These are phyloP conservation scores for Sebastes itinus DNA, from an alignment of 2,797 vertebrate genomes.

Conservation along the genomic window DNA sequence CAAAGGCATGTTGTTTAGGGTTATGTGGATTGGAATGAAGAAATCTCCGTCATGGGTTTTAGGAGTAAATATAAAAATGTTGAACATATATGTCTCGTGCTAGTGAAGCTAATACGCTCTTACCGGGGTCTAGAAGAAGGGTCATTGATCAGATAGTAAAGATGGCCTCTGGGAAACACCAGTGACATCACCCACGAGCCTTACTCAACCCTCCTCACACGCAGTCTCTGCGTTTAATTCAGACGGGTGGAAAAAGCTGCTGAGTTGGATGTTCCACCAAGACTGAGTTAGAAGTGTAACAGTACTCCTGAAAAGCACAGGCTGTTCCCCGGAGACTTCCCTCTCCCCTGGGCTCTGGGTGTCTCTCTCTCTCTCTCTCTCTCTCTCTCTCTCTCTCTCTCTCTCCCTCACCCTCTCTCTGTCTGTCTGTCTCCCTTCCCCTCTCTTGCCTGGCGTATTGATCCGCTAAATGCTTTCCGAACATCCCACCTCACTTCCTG, in stretches of 20 bases:
- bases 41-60: background rate
- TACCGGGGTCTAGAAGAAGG: background rate
- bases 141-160: slow-evolving; percentile 47
- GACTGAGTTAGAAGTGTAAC: slow-evolving; percentile 72
- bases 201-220: slow-evolving; percentile 41
- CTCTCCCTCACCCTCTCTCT: slow-evolving; percentile 14
- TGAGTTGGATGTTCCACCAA: slow-evolving; percentile 68
- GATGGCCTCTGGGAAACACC: slow-evolving; percentile 54
- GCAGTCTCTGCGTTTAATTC: slow-evolving; percentile 13
- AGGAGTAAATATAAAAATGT: background rate
- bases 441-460: slow-evolving; percentile 69
- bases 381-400: slow-evolving; percentile 32
- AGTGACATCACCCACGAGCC: slow-evolving; percentile 58
- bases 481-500: slow-evolving; percentile 77
- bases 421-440: slow-evolving; percentile 60
- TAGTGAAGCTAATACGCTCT: background rate
- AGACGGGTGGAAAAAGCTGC: slow-evolving; percentile 62
- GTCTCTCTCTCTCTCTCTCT: slow-evolving; percentile 54
- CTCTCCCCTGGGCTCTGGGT: slow-evolving; percentile 70
- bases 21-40: background rate
- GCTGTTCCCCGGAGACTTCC: slow-evolving; percentile 66
- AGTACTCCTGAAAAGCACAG: slow-evolving; percentile 77
- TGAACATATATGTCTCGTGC: background rate
- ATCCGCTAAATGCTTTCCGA: slow-evolving; percentile 80
- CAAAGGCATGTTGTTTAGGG: background rate